phyloP scores from a whole-genome alignment of 2,797 vertebrate genomes.

The Protosalanx chinensis region DNA sequence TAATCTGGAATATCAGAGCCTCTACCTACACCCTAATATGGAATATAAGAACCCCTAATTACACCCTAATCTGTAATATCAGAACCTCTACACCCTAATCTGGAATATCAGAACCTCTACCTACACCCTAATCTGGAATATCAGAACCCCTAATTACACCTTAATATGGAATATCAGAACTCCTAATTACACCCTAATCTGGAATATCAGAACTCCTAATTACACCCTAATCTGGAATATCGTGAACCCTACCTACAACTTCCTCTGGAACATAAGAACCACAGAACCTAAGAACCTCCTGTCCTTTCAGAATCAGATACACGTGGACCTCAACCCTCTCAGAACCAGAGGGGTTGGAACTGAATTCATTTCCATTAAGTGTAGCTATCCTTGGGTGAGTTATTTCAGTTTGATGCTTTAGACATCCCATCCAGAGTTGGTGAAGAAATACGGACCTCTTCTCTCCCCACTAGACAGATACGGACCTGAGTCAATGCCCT shows the following conservation, averaged over 20 bases:
- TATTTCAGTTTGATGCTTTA: not conserved
- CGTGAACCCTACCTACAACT: constrained; percentile 31
- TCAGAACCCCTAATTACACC: not conserved
- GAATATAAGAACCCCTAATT: not conserved
- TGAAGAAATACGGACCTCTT: not conserved
- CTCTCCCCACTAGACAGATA: no score
- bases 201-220: no score
- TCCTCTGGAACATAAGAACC: constrained; percentile 46
- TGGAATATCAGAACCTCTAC: no score
- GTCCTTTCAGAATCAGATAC: not conserved
- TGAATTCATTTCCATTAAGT: not conserved
- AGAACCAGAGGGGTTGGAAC: not conserved
- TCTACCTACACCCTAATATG: constrained; percentile 39
- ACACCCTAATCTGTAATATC: no score
- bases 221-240: constrained; percentile 11
- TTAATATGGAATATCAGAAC: constrained; percentile 7
- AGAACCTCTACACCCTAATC: no score
- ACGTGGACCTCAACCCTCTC: no score
- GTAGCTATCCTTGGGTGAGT: not conserved
- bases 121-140: no score
- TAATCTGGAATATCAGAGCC: not conserved
- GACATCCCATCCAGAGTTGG: not conserved
- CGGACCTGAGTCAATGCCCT: not conserved
- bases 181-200: no score
- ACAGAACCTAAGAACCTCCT: not conserved